Percentiles rank a stretch among this genome's conserved stretches.
phyloP scores from a whole-genome alignment of 2,888 invertebrate genomes.

The Cantharis nigra region DNA sequence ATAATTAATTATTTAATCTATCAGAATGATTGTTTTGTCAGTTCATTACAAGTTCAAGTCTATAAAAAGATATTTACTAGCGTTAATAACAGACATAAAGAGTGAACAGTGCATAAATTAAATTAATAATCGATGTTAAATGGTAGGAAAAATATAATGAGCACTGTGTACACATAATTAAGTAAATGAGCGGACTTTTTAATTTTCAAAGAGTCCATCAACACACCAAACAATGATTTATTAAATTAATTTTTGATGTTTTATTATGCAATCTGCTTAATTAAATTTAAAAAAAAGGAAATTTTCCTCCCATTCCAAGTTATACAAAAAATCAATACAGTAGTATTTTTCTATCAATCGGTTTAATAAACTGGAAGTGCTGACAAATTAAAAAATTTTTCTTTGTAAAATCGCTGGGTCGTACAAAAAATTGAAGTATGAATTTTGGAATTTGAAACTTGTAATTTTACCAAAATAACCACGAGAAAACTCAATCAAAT shows the following conservation, averaged over 20 bases:
- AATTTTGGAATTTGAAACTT: not conserved
- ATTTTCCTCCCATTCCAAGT: not conserved
- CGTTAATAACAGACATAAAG: not conserved
- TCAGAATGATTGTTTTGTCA: not conserved
- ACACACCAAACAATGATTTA: not conserved
- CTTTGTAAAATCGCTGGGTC: not conserved
- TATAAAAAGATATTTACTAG: not conserved
- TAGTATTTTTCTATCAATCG: not conserved
- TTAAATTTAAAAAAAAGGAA: not conserved
- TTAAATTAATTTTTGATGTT: not conserved
- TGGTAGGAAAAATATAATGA: not conserved
- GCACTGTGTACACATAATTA: not conserved
- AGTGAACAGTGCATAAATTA: not conserved
- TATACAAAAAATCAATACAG: not conserved
- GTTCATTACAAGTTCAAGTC: not conserved
- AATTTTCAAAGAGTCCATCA: not conserved
- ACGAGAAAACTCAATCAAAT: conserved; percentile 58
- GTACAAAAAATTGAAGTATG: not conserved
- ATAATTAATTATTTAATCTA: not conserved
- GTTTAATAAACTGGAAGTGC: not conserved
- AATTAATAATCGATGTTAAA: not conserved
- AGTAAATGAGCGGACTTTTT: not conserved
- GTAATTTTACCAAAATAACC: conserved; percentile 29
- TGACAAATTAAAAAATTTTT: not conserved
- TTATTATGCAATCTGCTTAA: not conserved